Evolutionary conservation across 2,888 invertebrate species (phyloP).

Genomic region (Calameuta idolon): DNA sequence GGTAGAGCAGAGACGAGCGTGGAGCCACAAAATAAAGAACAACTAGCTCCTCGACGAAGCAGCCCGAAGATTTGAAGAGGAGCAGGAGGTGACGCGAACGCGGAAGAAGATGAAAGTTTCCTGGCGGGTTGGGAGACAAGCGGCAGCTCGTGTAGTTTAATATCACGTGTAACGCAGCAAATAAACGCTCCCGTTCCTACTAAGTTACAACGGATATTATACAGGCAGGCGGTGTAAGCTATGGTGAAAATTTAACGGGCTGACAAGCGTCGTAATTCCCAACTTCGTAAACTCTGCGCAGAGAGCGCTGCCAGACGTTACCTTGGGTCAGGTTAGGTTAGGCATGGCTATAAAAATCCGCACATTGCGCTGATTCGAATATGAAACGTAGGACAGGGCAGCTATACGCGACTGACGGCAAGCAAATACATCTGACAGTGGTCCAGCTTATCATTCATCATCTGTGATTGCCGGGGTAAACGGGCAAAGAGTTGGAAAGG

Average conservation of each 20-base stretch:
- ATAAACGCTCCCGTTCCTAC: slow-evolving; percentile 31
- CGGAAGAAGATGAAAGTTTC: slow-evolving; percentile 4
- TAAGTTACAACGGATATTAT: slow-evolving; percentile 32
- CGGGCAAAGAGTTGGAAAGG: too few species aligned
- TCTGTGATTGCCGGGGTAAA: too few species aligned
- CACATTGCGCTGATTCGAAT: slow-evolving; percentile 29
- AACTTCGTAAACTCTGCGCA: slow-evolving; percentile 30
- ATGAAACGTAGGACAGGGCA: slow-evolving; percentile 22
- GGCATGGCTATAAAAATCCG: neutral
- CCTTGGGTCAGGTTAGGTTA: neutral
- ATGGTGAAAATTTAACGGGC: slow-evolving; percentile 33
- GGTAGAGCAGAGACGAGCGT: too few species aligned
- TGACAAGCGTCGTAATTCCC: slow-evolving; percentile 33
- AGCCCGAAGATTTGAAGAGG: too few species aligned
- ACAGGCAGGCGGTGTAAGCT: slow-evolving; percentile 14
- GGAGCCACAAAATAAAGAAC: too few species aligned
- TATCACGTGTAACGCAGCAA: slow-evolving; percentile 30
- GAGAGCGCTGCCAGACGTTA: neutral
- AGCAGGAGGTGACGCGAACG: neutral
- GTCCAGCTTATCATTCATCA: too few species aligned
- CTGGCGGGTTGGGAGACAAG: neutral
- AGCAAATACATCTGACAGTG: too few species aligned
- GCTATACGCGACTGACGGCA: too few species aligned
- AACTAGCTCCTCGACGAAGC: too few species aligned
- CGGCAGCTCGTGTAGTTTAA: slow-evolving; percentile 23